Base-by-base conservation (phyloP, 2,797 vertebrate genomes). In the Eleutherodactylus coqui region DNA sequence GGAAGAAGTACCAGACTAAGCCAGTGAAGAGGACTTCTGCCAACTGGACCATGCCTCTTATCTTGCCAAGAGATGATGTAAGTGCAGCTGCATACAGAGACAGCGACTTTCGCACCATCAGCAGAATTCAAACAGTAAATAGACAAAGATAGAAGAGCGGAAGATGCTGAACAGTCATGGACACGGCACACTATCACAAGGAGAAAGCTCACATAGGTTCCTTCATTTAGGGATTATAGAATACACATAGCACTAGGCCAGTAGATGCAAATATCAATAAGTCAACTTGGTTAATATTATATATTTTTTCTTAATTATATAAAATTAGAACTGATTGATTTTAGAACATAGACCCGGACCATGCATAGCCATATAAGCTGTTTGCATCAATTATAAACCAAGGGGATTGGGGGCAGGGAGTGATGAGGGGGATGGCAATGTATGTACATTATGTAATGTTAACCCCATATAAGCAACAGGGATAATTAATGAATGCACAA, bases 61-160 rank as follows among this genome's bases (percentile, higher is more conserved):
- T 67, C 58, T 80, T 69, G 82, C 82, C 60, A 84, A 84, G 49
- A 72, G 77, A 87, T 87, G 77, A 87, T 87, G 82, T 79, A 78
- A 87, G 45, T 58, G 82, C 86, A 87, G 76, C 82, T 84, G 86
- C 81, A 34, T 51, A 67, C 32, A 55, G 69, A 72, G 36, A 84
- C 13, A 53, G 67, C 76, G 19, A 45, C 11, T 84, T 76, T 58
- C n/a, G 69, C 77, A 51, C 58, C 43, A 80, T 87, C 77, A 84
- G 70, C 86, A 87, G 69, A 84, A 87, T 75, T 75, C 10, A 60
- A 24, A 84, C 64, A 76, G 53, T 76, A 82, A 82, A 24, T 75
- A 81, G 32, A 86, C 69, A 86, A 64, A 82, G 55, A 43, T 34
- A 67, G 69, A 86, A 47, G 27, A 77, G 55, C 29, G 10, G 32